These are phyloP conservation scores for Sander vitreus DNA, from an alignment of 2,113 vertebrate species.

Conservation along the genomic window DNA sequence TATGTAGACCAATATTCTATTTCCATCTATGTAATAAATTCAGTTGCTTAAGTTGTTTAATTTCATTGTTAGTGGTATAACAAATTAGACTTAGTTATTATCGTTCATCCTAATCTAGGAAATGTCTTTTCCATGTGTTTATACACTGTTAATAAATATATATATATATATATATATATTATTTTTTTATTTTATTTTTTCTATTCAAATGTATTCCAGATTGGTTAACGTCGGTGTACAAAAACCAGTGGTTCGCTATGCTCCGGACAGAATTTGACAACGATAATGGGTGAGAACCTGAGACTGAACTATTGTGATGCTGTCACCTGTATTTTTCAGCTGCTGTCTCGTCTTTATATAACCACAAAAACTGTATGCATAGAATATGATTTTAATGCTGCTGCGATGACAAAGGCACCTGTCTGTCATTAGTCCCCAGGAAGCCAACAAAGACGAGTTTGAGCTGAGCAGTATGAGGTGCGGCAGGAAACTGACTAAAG, in stretches of 20 bases:
- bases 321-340: not conserved
- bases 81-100: not conserved
- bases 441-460: constrained; percentile 95
- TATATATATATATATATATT: no score
- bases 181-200: not conserved
- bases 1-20: not conserved
- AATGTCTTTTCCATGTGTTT: not conserved
- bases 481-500: constrained; percentile 95
- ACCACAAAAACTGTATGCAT: not conserved
- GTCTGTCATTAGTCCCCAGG: constrained; percentile 88
- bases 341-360: not conserved
- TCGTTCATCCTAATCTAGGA: not conserved
- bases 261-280: constrained; percentile 97
- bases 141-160: not conserved
- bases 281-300: constrained; percentile 90
- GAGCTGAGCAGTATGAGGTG: constrained; percentile 96
- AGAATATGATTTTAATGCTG: not conserved
- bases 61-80: not conserved
- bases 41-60: not conserved
- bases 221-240: constrained; percentile 94
- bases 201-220: constrained; percentile 80
- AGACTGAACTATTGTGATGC: not conserved
- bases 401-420: not conserved
- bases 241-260: constrained; percentile 98
- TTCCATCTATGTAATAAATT: not conserved